Evolutionary conservation across 2,797 vertebrate genomes (phyloP).

Genomic region (Rhincodon typus): DNA sequence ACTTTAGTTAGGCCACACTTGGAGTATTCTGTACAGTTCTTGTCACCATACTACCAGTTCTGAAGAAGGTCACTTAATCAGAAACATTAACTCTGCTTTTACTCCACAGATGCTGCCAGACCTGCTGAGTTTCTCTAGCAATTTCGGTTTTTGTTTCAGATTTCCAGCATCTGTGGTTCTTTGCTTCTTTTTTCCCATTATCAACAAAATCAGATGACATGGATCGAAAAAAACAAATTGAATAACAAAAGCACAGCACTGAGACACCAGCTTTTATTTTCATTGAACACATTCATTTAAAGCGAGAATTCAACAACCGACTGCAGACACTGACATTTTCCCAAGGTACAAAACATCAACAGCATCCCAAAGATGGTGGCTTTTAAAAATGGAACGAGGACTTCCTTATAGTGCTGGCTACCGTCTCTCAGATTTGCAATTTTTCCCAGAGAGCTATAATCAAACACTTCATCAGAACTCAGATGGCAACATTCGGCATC

Average conservation of each 20-base stretch:
- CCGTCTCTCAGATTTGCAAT: neutral
- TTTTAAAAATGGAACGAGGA: neutral
- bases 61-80: too few relatives aligned
- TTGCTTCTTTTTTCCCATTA: too few relatives aligned
- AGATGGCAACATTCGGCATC: neutral
- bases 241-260: neutral
- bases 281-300: neutral
- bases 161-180: too few relatives aligned
- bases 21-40: too few relatives aligned
- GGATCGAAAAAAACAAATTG: neutral
- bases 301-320: neutral
- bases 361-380: neutral
- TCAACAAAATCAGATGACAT: neutral
- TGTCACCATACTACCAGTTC: too few relatives aligned
- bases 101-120: too few relatives aligned
- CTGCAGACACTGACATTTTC: too few relatives aligned
- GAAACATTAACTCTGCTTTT: too few relatives aligned
- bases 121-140: too few relatives aligned
- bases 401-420: neutral
- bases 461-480: neutral
- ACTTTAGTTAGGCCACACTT: too few relatives aligned
- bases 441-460: neutral
- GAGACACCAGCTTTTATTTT: neutral
- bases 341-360: neutral
- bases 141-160: too few relatives aligned